phyloP scores from a whole-genome alignment of 2,113 vertebrate species.

The Chlorodrepanis virens region DNA sequence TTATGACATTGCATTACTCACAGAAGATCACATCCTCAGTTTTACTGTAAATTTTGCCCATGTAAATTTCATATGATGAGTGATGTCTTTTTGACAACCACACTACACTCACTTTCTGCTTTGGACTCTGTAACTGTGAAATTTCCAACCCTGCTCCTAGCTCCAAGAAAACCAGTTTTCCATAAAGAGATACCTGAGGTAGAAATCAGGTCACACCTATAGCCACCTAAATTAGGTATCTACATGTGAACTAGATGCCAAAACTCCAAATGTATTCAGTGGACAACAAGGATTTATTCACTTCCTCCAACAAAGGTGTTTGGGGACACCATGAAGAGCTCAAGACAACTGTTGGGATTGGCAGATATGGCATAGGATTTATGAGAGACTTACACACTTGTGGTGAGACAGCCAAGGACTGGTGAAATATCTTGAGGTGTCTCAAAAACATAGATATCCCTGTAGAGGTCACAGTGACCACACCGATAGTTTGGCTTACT shows the following conservation, averaged over 20 bases:
- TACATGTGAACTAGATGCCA: not conserved
- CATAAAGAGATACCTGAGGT: not conserved
- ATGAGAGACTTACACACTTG: not conserved
- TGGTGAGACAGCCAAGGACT: not conserved
- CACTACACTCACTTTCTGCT: not conserved
- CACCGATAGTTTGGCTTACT: not conserved
- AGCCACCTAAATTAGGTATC: not conserved
- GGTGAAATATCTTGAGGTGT: not conserved
- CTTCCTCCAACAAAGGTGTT: not conserved
- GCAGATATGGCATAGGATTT: not conserved
- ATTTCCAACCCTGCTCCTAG: fast-evolving
- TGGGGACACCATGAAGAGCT: not conserved
- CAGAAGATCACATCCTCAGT: not conserved
- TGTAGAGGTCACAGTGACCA: not conserved
- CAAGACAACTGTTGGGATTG: not conserved
- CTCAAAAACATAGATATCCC: not conserved
- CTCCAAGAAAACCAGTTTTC: not conserved
- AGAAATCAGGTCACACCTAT: not conserved
- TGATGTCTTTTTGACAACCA: not conserved
- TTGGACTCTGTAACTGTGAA: not conserved
- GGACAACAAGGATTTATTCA: not conserved
- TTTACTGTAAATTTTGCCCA: not conserved
- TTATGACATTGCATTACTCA: not conserved
- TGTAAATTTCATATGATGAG: not conserved
- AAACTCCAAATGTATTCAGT: not conserved